phyloP scores from a whole-genome alignment of 2,797 vertebrate species.

The Bradypodion ventrale region DNA sequence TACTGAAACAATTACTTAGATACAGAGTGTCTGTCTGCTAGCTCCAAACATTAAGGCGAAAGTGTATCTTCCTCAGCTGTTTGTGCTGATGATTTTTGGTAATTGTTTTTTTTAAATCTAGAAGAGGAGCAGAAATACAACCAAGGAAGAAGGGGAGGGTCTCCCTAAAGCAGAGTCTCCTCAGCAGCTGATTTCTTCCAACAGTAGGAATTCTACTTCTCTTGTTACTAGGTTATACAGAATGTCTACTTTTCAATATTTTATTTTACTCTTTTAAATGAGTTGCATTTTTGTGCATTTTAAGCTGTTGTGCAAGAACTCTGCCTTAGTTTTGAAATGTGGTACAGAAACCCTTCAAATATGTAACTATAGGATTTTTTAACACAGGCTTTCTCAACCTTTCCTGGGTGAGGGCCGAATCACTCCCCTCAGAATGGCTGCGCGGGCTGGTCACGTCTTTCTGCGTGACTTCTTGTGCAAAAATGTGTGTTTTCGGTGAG shows the following conservation, averaged over 20 bases:
- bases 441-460: too few relatives aligned
- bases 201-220: not conserved
- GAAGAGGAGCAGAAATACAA: too few relatives aligned
- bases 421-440: too few relatives aligned
- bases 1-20: not conserved
- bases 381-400: too few relatives aligned
- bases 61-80: not conserved
- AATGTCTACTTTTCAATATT: not conserved
- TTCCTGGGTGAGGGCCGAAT: too few relatives aligned
- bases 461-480: too few relatives aligned
- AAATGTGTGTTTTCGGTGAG: too few relatives aligned
- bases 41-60: rapidly evolving
- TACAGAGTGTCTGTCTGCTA: not conserved
- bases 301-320: not conserved
- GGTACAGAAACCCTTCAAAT: not conserved
- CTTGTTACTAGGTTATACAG: not conserved
- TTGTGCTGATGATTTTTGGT: not conserved
- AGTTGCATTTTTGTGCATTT: not conserved
- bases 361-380: not conserved
- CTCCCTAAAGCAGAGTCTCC: not conserved
- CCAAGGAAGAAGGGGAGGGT: too few relatives aligned
- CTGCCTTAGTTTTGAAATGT: not conserved
- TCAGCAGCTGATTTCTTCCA: too few relatives aligned
- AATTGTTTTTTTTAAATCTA: too few relatives aligned
- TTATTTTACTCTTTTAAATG: not conserved